Evolutionary conservation across 1,140 invertebrate species (phyloP).

Genomic region (Heliconius melpomene): DNA sequence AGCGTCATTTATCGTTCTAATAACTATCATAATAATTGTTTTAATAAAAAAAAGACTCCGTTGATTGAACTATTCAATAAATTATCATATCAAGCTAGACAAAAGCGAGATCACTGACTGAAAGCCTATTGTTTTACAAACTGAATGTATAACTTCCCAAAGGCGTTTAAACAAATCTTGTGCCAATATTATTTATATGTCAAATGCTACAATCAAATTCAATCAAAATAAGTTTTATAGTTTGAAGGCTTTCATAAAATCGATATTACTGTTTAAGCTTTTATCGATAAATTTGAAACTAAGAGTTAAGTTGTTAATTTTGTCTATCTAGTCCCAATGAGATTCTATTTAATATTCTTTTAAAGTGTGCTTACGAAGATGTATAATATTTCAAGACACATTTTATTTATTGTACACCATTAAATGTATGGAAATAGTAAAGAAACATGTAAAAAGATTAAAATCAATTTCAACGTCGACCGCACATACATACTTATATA

Average conservation of each 20-base stretch:
- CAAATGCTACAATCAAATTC: conserved; percentile 13
- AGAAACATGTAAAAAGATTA: background rate
- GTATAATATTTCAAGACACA: conserved; percentile 30
- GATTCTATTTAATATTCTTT: background rate
- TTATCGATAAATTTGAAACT: background rate
- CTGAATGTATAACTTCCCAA: conserved; percentile 22
- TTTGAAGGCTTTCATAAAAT: background rate
- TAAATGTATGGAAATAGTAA: conserved; percentile 59
- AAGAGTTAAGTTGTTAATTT: too few relatives aligned
- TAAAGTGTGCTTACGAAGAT: background rate
- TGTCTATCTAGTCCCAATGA: background rate
- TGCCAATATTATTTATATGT: conserved; percentile 28
- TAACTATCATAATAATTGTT: background rate
- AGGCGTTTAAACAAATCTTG: conserved; percentile 31
- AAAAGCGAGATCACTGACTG: conserved; percentile 11
- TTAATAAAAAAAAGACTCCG: background rate
- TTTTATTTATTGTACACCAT: conserved; percentile 62
- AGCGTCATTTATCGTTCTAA: background rate
- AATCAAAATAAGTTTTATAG: conserved; percentile 9
- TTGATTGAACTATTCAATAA: conserved; percentile 7
- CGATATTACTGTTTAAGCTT: background rate
- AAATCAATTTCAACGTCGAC: background rate
- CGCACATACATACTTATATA: background rate
- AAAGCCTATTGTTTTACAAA: conserved; percentile 9
- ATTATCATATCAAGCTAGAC: conserved; percentile 14